Evolutionary conservation across 2,113 vertebrate genomes (phyloP), one percentile per base, ranked within the genome.

Genomic region (Pseudonaja textilis): DNA sequence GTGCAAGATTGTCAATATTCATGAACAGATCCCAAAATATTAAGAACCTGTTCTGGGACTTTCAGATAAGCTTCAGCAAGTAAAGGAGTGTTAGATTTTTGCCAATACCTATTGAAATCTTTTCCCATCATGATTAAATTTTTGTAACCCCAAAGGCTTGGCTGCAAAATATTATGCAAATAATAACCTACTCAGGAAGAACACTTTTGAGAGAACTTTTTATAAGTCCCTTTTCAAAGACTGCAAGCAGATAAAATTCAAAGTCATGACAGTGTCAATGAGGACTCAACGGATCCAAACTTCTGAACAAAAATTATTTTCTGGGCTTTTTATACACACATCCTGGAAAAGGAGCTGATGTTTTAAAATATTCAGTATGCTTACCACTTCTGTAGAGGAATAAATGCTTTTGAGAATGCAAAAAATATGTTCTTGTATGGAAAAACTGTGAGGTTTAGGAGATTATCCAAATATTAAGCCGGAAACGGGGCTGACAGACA

Each of bases 201-300:
- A 90, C 3, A 16, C 81, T 88, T 89, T 52, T 34, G 45, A 90
- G 10, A 8, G 88, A 45, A 89, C 14, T 29, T 90, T 64, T 42
- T 56, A 87, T 14, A 74, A 56, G 91, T 16, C 4, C 87, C 90
- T 90, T 92, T 92, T 91, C 42, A 87, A 94, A 95, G 74, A 94
- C 93, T 92, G 6, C 12, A 93, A 10, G 50, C 6, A 25, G 22
- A 26, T 20, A 9, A 45, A 93, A 87, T 90, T 92, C 93, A 90
- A 89, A 91, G 91, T 25, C 92, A 42, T 69, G 94, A 61, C 0
- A 29, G 42, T 7, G 45, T 1, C 39, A 0, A 85, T 47, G 18
- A 93, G 59, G 91, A 93, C 7, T 0, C 12, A n/a, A 69, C 4
- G 87, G 29, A 92, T 85, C 26, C 10, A 93, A 45, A 93, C 25